Evolutionary conservation across 2,113 vertebrate genomes (phyloP).

Genomic region (Leptobrachium ailaonicum): DNA sequence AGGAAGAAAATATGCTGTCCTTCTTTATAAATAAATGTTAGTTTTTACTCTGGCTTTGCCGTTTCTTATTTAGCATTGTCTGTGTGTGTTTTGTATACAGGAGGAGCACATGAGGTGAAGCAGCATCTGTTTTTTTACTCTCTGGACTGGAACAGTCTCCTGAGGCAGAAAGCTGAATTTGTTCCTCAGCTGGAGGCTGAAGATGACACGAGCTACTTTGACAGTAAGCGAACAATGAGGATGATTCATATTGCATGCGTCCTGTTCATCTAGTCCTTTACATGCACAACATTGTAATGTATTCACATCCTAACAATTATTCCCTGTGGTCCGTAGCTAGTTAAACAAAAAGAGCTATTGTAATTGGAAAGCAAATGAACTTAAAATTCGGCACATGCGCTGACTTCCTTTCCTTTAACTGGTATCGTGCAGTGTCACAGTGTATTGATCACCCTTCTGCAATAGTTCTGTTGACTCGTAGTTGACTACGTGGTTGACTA

Average conservation of each 20-base stretch:
- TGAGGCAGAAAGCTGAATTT: conserved; percentile 94
- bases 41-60: too few relatives aligned
- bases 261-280: background rate
- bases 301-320: too few relatives aligned
- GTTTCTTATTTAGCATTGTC: background rate
- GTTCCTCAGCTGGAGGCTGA: conserved; percentile 93
- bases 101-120: conserved; percentile 87
- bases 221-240: conserved; percentile 74
- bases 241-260: background rate
- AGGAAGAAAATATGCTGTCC: too few relatives aligned
- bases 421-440: background rate
- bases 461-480: too few relatives aligned
- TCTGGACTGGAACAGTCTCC: conserved; percentile 92
- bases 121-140: conserved; percentile 86
- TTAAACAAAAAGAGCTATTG: too few relatives aligned
- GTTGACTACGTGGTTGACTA: too few relatives aligned
- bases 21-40: too few relatives aligned
- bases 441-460: background rate
- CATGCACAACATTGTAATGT: background rate
- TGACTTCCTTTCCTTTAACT: too few relatives aligned
- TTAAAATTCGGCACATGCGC: too few relatives aligned
- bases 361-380: too few relatives aligned
- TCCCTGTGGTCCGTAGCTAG: too few relatives aligned
- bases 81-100: conserved; percentile 61
- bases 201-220: conserved; percentile 97